Base-by-base conservation (phyloP, 1,140 invertebrate genomes). In the Aphelenchoides fujianensis region DNA sequence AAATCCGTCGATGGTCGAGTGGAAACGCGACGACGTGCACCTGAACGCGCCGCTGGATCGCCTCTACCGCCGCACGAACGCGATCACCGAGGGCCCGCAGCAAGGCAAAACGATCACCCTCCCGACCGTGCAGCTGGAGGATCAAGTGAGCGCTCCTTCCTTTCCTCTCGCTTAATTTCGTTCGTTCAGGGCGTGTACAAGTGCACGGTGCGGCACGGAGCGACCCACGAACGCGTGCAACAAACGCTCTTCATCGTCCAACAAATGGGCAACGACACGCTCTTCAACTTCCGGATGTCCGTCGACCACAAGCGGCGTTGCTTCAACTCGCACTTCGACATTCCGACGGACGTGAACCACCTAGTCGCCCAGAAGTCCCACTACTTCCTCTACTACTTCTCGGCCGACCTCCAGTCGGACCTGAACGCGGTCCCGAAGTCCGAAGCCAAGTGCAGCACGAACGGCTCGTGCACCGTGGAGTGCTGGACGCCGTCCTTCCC, bases 161-260 rank as follows among this genome's bases (percentile, higher is more conserved):
- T 59, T 5, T 59, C 5, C 27, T 7, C 5, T 23, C 34, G 28
- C 34, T 59, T 7, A 5, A 30, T 59, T 59, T 16, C 55, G 7
- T 59, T 59, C 53, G n/a, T 36, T 30, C 32, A 66, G 63, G 63
- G 63, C 12, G 19, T 66, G n/a, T 66, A 66, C 31, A 48, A 66
- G 31, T 66, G 63, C 31, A 16, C 31, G 12, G 32, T 66, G 16
- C 19, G 63, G 9, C 16, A 61, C 19, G 59, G 59, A 59, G 34
- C 5, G 34, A 34, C 63, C n/a, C 63, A 37, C 34, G 12, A 66
- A 37, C 63, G 63, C 1, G 12, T 35, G 28, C 63, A 66, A 66
- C 63, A 66, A 2, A 16, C n/a, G 16, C 63, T 66, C 53, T 48
- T 66, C 0, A n/a, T 2, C 31, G 63, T 66, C 1, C 12, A 66